Evolutionary conservation across 2,797 vertebrate genomes (phyloP), one percentile per base, ranked within the genome.

Genomic region (Liasis olivaceus): DNA sequence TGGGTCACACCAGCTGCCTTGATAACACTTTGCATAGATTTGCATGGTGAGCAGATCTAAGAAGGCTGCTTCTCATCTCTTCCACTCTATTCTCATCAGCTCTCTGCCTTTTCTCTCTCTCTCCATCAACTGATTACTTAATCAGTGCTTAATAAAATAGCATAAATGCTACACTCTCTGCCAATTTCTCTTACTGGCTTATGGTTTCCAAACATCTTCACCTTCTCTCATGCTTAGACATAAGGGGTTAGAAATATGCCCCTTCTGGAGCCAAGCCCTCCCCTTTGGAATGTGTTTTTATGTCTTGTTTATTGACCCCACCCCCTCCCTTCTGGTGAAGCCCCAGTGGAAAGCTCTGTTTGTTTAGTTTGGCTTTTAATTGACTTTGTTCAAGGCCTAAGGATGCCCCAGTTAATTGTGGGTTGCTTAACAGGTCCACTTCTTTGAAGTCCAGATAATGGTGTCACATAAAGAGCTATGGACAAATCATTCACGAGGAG

Each of bases 291-390:
- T 97, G 94, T 93, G 94, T 95, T 97, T 15, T 63, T 3, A 95
- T 96, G 94, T 95, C 91, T 87, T 95, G 90, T 88, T 26, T 94
- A 85, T 94, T 84, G 91, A 96, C 93, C 85, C 0, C 0, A 95
- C 90, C 93, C 60, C 22, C 69, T 90, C 91, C 14, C 95, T 97
- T 95, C 94, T 97, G 89, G 94, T 91, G 95, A 95, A 97, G 95
- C 94, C 0, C 0, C 20, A 95, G 87, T 51, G 96, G 94, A 96
- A 95, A 92, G 85, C 85, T 92, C 63, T 54, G 59, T 92, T 96
- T 97, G 93, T 96, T 97, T 97, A 94, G 95, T 96, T 94, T 96
- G 95, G 95, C 95, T 96, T 96, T 96, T 95, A 93, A 94, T 93
- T 95, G 91, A 84, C 88, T 85, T 93, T 91, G 91, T 94, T 81